Conservation (phyloP, 2,797 vertebrate species). For the Taeniopygia guttata region DNA sequence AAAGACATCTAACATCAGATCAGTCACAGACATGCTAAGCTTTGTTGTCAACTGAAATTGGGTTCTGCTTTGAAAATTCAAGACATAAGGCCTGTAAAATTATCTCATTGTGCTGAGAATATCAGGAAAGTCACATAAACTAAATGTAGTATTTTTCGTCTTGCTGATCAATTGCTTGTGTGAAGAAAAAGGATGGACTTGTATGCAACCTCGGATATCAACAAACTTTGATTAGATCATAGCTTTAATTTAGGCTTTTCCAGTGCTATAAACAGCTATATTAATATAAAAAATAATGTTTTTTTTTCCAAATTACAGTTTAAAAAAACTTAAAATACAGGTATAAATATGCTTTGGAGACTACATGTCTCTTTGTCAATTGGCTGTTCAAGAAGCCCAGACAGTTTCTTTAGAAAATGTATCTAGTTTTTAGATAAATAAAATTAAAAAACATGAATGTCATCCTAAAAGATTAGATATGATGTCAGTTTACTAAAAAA, state of each 20-base stretch:
- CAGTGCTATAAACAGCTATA: neutral
- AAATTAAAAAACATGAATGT: neutral
- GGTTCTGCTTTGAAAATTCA: neutral
- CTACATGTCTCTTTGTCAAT: neutral
- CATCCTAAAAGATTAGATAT: neutral
- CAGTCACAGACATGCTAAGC: neutral
- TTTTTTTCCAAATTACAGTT: neutral
- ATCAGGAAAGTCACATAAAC: neutral
- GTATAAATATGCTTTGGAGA: neutral
- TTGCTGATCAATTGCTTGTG: neutral
- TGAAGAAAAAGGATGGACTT: neutral
- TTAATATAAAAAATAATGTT: neutral
- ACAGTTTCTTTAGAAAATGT: neutral
- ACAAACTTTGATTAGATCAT: neutral
- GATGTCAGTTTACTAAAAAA: neutral
- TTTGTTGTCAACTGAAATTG: neutral
- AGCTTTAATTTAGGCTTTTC: neutral
- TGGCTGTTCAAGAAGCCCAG: neutral
- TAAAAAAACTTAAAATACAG: neutral
- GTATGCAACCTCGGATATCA: neutral
- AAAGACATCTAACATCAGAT: neutral
- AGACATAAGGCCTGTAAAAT: neutral
- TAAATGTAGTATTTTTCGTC: neutral
- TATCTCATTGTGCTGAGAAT: neutral
- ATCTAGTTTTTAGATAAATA: neutral